Conservation (phyloP, 2,888 invertebrate species). For the Branchipolynoe longqiensis region DNA sequence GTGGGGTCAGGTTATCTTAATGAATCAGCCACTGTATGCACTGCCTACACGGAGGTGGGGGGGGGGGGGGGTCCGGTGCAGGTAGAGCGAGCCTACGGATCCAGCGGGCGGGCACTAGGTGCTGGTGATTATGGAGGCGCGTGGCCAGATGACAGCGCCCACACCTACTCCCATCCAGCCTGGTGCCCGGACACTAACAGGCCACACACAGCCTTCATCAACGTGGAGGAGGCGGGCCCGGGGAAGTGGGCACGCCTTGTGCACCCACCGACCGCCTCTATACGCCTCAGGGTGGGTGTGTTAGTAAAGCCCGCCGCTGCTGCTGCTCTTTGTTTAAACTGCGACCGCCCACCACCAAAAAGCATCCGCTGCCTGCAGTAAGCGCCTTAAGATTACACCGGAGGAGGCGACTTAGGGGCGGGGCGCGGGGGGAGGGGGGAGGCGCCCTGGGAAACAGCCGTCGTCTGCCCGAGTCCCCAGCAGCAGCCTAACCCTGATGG, state of each 20-base stretch:
- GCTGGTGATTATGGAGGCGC: background rate
- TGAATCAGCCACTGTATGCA: too few species aligned
- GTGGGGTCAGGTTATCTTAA: too few species aligned
- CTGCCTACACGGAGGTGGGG: background rate
- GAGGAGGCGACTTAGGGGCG: constrained; percentile 10
- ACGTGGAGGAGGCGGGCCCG: background rate
- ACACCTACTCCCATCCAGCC: background rate
- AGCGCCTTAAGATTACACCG: constrained; percentile 25
- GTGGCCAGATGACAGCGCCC: background rate
- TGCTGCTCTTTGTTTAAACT: constrained; percentile 21
- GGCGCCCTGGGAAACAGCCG: background rate
- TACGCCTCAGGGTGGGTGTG: too few species aligned
- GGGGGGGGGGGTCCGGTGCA: background rate
- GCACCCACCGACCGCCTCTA: background rate
- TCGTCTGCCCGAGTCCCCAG: too few species aligned
- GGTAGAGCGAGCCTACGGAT: background rate
- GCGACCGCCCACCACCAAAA: constrained; percentile 10
- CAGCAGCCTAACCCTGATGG: too few species aligned
- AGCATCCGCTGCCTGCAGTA: constrained; percentile 10
- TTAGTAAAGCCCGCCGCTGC: constrained; percentile 25
- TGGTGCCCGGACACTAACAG: too few species aligned
- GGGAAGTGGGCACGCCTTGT: background rate
- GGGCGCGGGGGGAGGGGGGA: background rate
- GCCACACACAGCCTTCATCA: background rate
- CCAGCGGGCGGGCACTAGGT: too few species aligned